Base-by-base conservation (phyloP, 2,888 invertebrate species). In the Drosophila monieri region DNA sequence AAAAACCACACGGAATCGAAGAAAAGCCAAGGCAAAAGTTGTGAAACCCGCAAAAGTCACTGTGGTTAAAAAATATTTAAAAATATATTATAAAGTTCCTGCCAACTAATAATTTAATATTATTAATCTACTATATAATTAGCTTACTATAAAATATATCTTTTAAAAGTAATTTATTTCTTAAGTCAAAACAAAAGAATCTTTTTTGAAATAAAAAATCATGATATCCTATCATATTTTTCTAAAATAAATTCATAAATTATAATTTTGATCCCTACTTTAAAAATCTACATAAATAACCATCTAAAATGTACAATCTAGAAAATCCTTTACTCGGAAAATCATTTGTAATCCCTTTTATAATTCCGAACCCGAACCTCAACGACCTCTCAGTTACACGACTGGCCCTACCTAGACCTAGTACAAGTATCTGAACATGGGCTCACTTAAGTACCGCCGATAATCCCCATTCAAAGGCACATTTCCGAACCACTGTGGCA, bases 11-110 rank as follows among this genome's bases (percentile, higher is more conserved):
- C 69, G 62, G 61, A 48, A 67, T 72, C 66, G 46, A 46, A 51
- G 68, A 74, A 70, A 68, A 74, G 72, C 60, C 75, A 71, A 70
- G 73, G 75, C 77, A 76, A 77, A 71, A 69, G 69, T 81, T 84
- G 80, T 72, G 80, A 85, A 81, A 80, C 81, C 69, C 55, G 78
- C 81, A 69, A 25, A 37, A 47, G 23, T 6, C 30, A 76, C 76
- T 58, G 76, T 75, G 73, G 41, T 18, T 8, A 10, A 9, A 21
- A 9, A 9, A 4, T 2, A n/a, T 5, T 3, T 9, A 12, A 27
- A 25, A n/a, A 30, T 15, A 9, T 12, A 10, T 1, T 10, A 6
- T 14, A 0, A 10, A 27, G 8, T 27, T 27, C 27, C 27, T 9
- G 27, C 0, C 0, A 15, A 15, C n/a, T 35, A 35, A n/a, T 27